Percentiles rank a stretch among this genome's conserved stretches.
phyloP scores from a whole-genome alignment of 2,888 invertebrate genomes.

The Polydrusus pterygomalis region DNA sequence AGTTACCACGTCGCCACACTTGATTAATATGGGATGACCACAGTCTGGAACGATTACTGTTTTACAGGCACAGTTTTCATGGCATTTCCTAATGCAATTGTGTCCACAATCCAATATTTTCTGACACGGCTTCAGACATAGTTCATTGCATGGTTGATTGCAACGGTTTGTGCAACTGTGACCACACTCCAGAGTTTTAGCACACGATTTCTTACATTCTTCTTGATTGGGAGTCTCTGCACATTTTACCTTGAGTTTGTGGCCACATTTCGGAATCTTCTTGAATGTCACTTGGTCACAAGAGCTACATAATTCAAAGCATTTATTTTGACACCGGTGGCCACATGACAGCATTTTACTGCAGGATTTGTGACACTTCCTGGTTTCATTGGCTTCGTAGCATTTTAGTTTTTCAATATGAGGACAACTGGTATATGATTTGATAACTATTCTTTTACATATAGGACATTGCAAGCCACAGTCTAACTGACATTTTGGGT shows the following conservation, averaged over 20 bases:
- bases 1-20: background rate
- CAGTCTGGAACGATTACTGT: conserved; percentile 5
- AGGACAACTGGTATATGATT: background rate
- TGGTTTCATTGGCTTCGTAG: background rate
- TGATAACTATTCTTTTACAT: background rate
- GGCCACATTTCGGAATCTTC: conserved; percentile 23
- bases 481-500: background rate
- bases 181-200: conserved; percentile 64
- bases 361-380: background rate
- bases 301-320: background rate
- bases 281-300: background rate
- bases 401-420: background rate
- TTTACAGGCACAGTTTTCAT: conserved; percentile 24
- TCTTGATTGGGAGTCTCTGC: background rate
- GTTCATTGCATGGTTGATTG: background rate
- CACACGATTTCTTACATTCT: background rate
- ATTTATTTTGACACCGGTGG: background rate
- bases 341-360: background rate
- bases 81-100: conserved; percentile 12
- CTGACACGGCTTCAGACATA: background rate
- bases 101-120: conserved; percentile 18
- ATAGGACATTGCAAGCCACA: background rate
- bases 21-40: background rate
- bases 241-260: conserved; percentile 16
- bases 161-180: conserved; percentile 70